Percentiles rank a stretch among this genome's conserved stretches.
Conservation (phyloP, 2,888 invertebrate species). For the Drosophila barbarae region DNA sequence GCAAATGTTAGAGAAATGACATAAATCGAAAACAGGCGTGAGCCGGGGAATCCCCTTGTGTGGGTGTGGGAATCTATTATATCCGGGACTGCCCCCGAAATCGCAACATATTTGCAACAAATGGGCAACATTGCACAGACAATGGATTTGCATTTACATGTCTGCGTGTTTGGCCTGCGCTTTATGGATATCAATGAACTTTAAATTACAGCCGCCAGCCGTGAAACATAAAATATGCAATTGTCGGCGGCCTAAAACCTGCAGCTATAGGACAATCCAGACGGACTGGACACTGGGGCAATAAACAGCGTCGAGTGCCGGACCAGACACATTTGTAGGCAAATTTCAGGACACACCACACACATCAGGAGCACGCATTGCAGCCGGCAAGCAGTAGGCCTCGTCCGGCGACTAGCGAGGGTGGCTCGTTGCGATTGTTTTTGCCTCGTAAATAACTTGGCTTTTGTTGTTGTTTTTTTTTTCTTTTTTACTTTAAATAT, state of each 20-base stretch:
- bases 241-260: slow-evolving; percentile 61
- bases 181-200: slow-evolving; percentile 74
- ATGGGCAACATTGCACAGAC: slow-evolving; percentile 41
- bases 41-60: slow-evolving; percentile 8
- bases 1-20: slow-evolving; percentile 64
- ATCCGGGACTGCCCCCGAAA: slow-evolving; percentile 28
- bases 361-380: slow-evolving; percentile 35
- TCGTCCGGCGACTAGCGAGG: slow-evolving; percentile 33
- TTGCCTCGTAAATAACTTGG: slow-evolving; percentile 59
- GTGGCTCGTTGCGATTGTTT: slow-evolving; percentile 23
- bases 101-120: slow-evolving; percentile 61
- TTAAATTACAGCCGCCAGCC: slow-evolving; percentile 59
- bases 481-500: slow-evolving; percentile 56
- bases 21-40: slow-evolving; percentile 43
- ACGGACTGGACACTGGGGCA: slow-evolving; percentile 20
- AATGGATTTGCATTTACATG: slow-evolving; percentile 52
- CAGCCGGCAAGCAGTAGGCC: slow-evolving; percentile 20
- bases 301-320: slow-evolving; percentile 54
- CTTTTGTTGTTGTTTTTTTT: slow-evolving; percentile 26
- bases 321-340: slow-evolving; percentile 70
- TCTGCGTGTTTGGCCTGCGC: slow-evolving; percentile 45
- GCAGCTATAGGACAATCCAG: slow-evolving; percentile 34
- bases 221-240: slow-evolving; percentile 57
- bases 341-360: slow-evolving; percentile 55
- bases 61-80: slow-evolving; percentile 32